phyloP scores from a whole-genome alignment of 1,140 invertebrate genomes.

The Drosophila mojavensis region DNA sequence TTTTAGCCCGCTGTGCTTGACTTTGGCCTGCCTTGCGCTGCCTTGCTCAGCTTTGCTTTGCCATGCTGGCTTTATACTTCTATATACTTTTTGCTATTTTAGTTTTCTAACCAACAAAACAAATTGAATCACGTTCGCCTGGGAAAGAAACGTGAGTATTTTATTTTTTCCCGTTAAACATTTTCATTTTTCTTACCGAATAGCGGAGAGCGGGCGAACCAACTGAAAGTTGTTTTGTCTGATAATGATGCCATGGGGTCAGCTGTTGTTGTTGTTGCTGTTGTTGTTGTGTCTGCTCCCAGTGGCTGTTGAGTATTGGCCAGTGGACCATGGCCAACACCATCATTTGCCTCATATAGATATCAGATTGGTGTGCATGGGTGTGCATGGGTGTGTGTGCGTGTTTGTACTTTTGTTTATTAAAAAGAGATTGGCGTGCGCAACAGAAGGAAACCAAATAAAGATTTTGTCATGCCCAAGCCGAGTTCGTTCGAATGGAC shows the following conservation, averaged over 20 bases:
- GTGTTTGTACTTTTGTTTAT: constrained; percentile 68
- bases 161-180: constrained; percentile 81
- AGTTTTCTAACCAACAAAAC: constrained; percentile 82
- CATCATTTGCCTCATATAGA: constrained; percentile 59
- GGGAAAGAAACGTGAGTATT: constrained; percentile 78
- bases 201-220: constrained; percentile 18
- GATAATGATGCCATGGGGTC: constrained; percentile 74
- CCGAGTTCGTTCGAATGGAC: constrained; percentile 30
- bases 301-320: constrained; percentile 63
- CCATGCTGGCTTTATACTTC: constrained; percentile 52
- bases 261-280: constrained; percentile 36
- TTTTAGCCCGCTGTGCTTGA: constrained; percentile 35
- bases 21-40: constrained; percentile 16
- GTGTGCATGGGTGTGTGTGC: constrained; percentile 23
- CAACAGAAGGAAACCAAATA: constrained; percentile 37
- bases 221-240: constrained; percentile 64
- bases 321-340: constrained; percentile 57
- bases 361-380: constrained; percentile 4
- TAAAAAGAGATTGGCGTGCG: constrained; percentile 72
- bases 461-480: constrained; percentile 65
- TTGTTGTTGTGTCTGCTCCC: constrained; percentile 25
- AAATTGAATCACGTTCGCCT: constrained; percentile 81
- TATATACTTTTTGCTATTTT: constrained; percentile 74
- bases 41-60: constrained; percentile 29
- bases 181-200: constrained; percentile 75